Conservation (phyloP, 2,888 invertebrate species). For the Thysanoteuthis rhombus region DNA sequence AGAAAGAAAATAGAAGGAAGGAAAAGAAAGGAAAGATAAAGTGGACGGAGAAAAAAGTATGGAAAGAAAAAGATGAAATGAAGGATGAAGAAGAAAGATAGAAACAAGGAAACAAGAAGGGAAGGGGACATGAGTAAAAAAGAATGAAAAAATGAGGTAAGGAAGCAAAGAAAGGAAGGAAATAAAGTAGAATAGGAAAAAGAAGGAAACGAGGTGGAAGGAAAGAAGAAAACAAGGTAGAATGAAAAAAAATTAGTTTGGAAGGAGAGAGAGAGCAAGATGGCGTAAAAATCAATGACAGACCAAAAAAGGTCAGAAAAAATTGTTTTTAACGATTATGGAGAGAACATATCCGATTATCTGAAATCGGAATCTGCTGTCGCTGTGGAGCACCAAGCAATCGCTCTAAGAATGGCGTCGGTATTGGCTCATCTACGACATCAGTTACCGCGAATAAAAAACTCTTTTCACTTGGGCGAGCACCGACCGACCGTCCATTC, state of each 20-base stretch:
- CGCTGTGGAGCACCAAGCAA: background rate
- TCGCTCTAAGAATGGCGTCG: background rate
- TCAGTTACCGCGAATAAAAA: background rate
- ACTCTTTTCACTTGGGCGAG: background rate
- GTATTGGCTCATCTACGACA: background rate
- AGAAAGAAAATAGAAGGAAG: too few relatives aligned
- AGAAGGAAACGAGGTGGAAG: background rate
- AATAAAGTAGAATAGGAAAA: background rate
- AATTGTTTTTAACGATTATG: background rate
- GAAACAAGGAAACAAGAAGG: background rate
- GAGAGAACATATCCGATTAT: conserved; percentile 12
- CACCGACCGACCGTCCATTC: background rate
- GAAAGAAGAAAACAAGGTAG: background rate
- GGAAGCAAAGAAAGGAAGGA: background rate
- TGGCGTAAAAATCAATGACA: background rate
- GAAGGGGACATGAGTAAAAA: background rate
- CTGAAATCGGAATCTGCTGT: background rate
- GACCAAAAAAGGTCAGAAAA: background rate
- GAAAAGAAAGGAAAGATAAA: too few relatives aligned
- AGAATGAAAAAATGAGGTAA: background rate
- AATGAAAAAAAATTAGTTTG: background rate
- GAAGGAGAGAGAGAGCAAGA: background rate
- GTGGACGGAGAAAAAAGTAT: fast-evolving
- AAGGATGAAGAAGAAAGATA: background rate
- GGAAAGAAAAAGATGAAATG: background rate